phyloP scores from a whole-genome alignment of 2,113 vertebrate species.

The Proteles cristata region DNA sequence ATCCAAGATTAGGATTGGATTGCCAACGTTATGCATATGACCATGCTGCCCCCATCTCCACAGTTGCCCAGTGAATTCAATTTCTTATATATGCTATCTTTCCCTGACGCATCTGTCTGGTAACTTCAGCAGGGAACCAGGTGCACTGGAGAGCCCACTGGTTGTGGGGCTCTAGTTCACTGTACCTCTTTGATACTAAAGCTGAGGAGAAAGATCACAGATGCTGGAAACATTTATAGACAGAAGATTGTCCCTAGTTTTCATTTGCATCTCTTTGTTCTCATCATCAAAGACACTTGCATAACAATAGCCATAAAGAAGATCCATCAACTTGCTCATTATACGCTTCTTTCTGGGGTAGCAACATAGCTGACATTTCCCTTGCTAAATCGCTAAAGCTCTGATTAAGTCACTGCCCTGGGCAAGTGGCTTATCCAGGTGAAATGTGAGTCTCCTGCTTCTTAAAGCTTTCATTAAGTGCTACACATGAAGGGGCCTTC shows the following conservation, averaged over 20 bases:
- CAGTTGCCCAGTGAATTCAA: neutral
- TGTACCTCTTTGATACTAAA: constrained; percentile 39
- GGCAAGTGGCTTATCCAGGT: neutral
- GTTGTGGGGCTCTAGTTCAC: neutral
- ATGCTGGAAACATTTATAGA: constrained; percentile 34
- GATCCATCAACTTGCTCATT: constrained; percentile 9
- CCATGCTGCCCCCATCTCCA: neutral
- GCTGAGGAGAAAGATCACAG: neutral
- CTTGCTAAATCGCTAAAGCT: neutral
- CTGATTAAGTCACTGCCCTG: constrained; percentile 44
- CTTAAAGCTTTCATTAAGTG: neutral
- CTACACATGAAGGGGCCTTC: neutral
- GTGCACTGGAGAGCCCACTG: neutral
- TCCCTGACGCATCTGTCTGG: neutral
- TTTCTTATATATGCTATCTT: neutral
- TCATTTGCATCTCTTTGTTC: constrained; percentile 74
- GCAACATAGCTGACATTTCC: constrained; percentile 19
- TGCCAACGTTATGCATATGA: neutral
- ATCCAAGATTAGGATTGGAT: neutral
- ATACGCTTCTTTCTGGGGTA: neutral
- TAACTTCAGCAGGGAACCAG: neutral
- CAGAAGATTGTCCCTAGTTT: constrained; percentile 43
- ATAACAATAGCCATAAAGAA: neutral
- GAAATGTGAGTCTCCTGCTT: neutral
- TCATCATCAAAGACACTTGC: constrained; percentile 65